Conservation (phyloP, 2,113 vertebrate species). For the Delphinapterus leucas region DNA sequence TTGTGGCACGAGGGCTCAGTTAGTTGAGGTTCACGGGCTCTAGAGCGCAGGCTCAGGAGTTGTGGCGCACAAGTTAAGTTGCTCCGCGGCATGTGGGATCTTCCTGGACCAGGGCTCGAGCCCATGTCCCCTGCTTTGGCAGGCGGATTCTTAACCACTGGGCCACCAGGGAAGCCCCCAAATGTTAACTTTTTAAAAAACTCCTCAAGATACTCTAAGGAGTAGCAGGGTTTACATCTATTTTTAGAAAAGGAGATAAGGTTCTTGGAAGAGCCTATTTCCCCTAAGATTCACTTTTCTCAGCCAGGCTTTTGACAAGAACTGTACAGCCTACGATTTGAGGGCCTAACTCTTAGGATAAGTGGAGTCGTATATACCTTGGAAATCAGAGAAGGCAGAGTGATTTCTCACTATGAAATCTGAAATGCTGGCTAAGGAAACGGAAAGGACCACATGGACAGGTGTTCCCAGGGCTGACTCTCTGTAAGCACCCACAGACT, state of each 20-base stretch:
- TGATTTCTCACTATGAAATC: neutral
- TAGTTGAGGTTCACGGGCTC: too few relatives aligned
- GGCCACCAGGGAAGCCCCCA: too few relatives aligned
- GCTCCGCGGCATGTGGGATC: too few relatives aligned
- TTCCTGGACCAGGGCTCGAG: too few relatives aligned
- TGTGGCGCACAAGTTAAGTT: too few relatives aligned
- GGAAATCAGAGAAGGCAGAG: neutral
- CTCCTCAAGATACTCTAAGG: neutral
- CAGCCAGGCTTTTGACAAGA: neutral
- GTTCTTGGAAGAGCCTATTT: neutral
- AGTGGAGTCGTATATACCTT: neutral
- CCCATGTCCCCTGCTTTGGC: too few relatives aligned
- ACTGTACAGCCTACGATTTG: neutral
- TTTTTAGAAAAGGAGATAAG: neutral
- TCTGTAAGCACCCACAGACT: neutral
- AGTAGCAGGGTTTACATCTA: neutral
- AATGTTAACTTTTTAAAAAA: neutral
- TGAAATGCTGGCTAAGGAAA: neutral
- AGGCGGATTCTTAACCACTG: too few relatives aligned
- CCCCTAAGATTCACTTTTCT: neutral
- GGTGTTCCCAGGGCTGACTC: neutral
- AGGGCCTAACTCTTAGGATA: neutral
- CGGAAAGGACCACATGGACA: neutral
- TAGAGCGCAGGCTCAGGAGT: too few relatives aligned
- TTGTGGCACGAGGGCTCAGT: too few relatives aligned